Evolutionary conservation across 1,140 invertebrate genomes (phyloP), one percentile per base, ranked within the genome.

Genomic region (Tribolium castaneum): DNA sequence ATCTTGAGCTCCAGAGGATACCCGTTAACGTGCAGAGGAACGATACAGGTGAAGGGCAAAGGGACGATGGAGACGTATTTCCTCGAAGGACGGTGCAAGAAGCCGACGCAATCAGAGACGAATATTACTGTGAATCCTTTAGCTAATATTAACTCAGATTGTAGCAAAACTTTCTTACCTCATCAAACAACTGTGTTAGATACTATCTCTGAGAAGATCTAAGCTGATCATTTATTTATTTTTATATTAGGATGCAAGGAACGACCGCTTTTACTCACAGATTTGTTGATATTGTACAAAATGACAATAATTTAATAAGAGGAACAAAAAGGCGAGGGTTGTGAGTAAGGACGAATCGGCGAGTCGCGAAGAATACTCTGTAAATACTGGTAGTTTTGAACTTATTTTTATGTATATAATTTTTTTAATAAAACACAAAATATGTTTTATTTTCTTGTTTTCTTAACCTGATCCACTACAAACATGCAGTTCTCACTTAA

Each of bases 51-150:
- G 1, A 98, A 98, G 87, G 97, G 97, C 14, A 98, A 98, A 87
- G 97, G 97, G 0, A 94, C 95, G 51, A 98, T 98, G 96, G 91
- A 95, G n/a, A 98, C 97, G 0, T 97, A 95, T 87, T 96, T 97
- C 85, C 89, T 97, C 52, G 92, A 93, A 70, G 93, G 90, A 3
- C 86, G 83, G 74, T 66, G 52, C 12, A 77, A 51, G 7, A 79
- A 82, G 75, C 22, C 45, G 7, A 22, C 59, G 10, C 81, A 79
- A 62, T 79, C 25, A 13, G 78, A 80, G 13, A 81, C 83, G 13
- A 85, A 87, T 76, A 82, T 87, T 51, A 86, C 80, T 76, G 77
- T 84, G 19, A 87, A 87, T 79, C 86, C 86, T 19, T 76, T 84
- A 77, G 80, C 82, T 59, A 66, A 19, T 70, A 22, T 76, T 22